Evolutionary conservation across 1,140 invertebrate species (phyloP).

Genomic region (Pogonus chalceus): DNA sequence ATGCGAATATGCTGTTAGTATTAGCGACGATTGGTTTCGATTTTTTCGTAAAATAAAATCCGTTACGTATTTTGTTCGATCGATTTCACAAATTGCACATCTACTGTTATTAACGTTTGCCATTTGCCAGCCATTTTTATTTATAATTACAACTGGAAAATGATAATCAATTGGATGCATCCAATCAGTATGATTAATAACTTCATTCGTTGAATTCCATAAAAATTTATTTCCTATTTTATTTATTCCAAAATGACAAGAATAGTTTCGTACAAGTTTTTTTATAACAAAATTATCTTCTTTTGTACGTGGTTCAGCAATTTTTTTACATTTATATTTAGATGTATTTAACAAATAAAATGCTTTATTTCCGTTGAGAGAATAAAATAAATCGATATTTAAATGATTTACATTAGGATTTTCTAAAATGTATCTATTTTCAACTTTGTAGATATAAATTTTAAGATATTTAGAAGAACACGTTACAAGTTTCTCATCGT

Average conservation of each 20-base stretch:
- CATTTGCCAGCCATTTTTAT: not conserved
- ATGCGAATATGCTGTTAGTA: conserved; percentile 18
- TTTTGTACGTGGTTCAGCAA: not conserved
- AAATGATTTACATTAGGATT: too few relatives aligned
- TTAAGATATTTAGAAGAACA: too few relatives aligned
- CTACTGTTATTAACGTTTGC: not conserved
- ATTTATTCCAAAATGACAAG: not conserved
- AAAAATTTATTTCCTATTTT: not conserved
- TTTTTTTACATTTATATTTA: not conserved
- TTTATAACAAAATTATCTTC: not conserved
- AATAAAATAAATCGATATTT: too few relatives aligned
- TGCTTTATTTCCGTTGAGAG: too few relatives aligned
- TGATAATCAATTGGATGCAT: not conserved
- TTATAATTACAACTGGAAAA: not conserved
- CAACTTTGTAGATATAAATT: too few relatives aligned
- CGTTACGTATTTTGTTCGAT: conserved; percentile 3
- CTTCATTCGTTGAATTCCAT: not conserved
- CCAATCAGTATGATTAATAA: not conserved
- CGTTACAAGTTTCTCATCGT: too few relatives aligned
- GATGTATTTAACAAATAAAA: too few relatives aligned
- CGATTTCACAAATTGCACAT: conserved; percentile 5
- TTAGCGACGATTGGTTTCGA: conserved; percentile 13
- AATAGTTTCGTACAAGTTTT: not conserved
- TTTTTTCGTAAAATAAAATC: conserved; percentile 18
- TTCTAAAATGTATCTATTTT: too few relatives aligned